Base-by-base conservation (phyloP, 2,113 vertebrate genomes). In the Coregonus clupeaformis region DNA sequence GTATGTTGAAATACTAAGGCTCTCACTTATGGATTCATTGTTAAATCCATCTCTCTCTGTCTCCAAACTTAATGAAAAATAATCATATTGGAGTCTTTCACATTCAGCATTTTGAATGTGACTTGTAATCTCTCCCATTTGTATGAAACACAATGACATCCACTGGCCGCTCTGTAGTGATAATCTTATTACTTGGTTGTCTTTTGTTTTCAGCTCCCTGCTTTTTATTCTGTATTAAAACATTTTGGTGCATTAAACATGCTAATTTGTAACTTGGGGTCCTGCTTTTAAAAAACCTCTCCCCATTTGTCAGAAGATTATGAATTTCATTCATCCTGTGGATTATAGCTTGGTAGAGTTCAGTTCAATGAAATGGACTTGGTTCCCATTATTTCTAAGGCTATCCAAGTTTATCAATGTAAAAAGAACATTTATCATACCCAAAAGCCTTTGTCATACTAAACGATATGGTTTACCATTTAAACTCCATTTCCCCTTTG, bases 171-270 rank as follows among this genome's bases (percentile, higher is more conserved):
- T 83, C 82, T 81, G 81, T 76, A 85, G 84, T 89, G 89, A 91
- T 92, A 93, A 92, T 92, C 91, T 87, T 87, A 93, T 93, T 92
- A 92, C 87, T 87, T 85, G 86, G 84, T 84, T 84, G 83, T 82
- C 90, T 90, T 92, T 92, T 93, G 89, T 92, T 93, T 92, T 91
- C 86, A 78, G 74, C 83, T 84, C 84, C 84, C 80, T 89, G 84
- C 80, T 85, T 82, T 91, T 91, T 89, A 89, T 91, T 90, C 88
- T 87, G 85, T 90, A 91, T 91, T 91, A 91, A 92, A 91, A 91
- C 81, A 91, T 90, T 92, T 90, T 86, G 82, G 84, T 88, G 84
- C 84, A 90, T 91, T 91, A 87, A 89, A 92, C 88, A 91, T 89
- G 89, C 90, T 89, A 90, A 93, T 93, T 91, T 90, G 78, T 78